Evolutionary conservation across 2,888 invertebrate genomes (phyloP).

Genomic region (Zaprionus lineosus): DNA sequence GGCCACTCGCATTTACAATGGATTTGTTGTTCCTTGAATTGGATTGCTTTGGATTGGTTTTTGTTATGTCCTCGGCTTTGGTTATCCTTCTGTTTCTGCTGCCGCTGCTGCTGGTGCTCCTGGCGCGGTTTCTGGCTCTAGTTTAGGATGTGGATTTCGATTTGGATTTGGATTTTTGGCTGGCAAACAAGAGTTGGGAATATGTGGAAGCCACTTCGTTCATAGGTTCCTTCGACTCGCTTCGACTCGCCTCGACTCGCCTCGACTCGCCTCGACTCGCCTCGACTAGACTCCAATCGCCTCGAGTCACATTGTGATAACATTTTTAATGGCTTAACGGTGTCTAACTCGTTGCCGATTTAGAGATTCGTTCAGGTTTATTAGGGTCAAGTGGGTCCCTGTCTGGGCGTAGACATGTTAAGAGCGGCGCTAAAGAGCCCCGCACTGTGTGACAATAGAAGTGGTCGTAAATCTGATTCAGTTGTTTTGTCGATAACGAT

Average conservation of each 20-base stretch:
- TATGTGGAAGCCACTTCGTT: too few species aligned
- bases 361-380: conserved; percentile 56
- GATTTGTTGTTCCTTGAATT: conserved; percentile 57
- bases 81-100: neutral
- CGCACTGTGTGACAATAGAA: conserved; percentile 50
- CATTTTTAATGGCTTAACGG: conserved; percentile 72
- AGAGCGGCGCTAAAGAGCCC: conserved; percentile 61
- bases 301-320: conserved; percentile 68
- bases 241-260: too few species aligned
- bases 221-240: too few species aligned
- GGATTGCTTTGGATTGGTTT: conserved; percentile 20
- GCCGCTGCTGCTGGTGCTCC: too few species aligned
- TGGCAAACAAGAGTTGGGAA: too few species aligned
- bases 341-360: conserved; percentile 56
- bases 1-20: conserved; percentile 54
- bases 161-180: conserved; percentile 8
- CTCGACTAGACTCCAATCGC: too few species aligned
- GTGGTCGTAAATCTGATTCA: conserved; percentile 68
- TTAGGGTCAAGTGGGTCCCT: conserved; percentile 44
- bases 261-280: too few species aligned
- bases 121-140: conserved; percentile 15
- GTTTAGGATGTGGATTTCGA: conserved; percentile 18
- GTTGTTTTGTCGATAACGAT: conserved; percentile 68
- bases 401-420: conserved; percentile 47
- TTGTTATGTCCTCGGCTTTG: conserved; percentile 7